A percentile compares a stretch with the other conserved stretches of the same genome.
phyloP scores from a whole-genome alignment of 2,797 vertebrate species.

The Hippoglossus hippoglossus region DNA sequence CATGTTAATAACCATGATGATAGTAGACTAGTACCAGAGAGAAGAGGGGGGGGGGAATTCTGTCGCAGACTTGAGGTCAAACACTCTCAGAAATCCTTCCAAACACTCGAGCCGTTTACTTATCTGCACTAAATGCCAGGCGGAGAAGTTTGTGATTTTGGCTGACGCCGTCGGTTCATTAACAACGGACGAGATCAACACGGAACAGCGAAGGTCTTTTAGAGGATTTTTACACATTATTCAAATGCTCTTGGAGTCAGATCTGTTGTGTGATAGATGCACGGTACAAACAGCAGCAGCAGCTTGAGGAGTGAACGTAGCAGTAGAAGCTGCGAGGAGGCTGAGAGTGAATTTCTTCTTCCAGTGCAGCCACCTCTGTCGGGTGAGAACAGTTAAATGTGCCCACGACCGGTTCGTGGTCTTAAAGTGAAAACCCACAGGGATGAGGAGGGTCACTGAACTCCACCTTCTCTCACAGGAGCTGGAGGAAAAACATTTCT shows the following conservation, averaged over 20 bases:
- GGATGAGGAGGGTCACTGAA: constrained; percentile 53
- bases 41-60: constrained; percentile 84
- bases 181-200: constrained; percentile 41
- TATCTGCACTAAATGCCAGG: constrained; percentile 42
- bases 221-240: constrained; percentile 49
- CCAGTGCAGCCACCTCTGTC: constrained; percentile 28
- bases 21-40: constrained; percentile 87
- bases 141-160: constrained; percentile 37
- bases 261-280: constrained; percentile 75
- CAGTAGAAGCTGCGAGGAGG: constrained; percentile 48
- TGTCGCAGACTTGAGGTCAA: constrained; percentile 75
- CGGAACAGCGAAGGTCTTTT: constrained; percentile 63
- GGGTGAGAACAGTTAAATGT: neutral
- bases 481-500: constrained; percentile 66
- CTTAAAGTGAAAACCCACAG: constrained; percentile 71
- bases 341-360: neutral
- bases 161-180: constrained; percentile 44
- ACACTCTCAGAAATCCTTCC: constrained; percentile 63
- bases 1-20: constrained; percentile 79
- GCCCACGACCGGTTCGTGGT: constrained; percentile 24
- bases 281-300: constrained; percentile 89
- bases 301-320: constrained; percentile 89
- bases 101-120: constrained; percentile 58
- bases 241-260: constrained; percentile 53
- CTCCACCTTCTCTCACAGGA: constrained; percentile 60